These are phyloP conservation scores for Charanyca ferruginea DNA, from an alignment of 2,888 invertebrate genomes.

Conservation along the genomic window DNA sequence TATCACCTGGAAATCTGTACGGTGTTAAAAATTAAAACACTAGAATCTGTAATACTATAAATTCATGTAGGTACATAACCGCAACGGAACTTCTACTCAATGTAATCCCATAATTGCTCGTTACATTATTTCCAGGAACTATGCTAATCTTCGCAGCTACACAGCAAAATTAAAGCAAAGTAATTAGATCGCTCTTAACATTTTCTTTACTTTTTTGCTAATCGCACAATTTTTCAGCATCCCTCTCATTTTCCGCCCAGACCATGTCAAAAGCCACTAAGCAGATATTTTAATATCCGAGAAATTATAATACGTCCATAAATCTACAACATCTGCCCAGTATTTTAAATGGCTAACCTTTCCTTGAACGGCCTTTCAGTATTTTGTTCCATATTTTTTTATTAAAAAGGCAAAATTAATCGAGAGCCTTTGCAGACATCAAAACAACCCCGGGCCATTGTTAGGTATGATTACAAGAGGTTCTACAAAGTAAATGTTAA, in stretches of 20 bases:
- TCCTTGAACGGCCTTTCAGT: constrained; percentile 70
- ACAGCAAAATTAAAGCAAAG: constrained; percentile 42
- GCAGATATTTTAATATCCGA: constrained; percentile 68
- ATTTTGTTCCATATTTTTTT: constrained; percentile 79
- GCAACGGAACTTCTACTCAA: constrained; percentile 25
- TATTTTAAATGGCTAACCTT: constrained; percentile 78
- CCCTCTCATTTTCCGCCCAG: constrained; percentile 64
- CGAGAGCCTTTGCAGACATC: constrained; percentile 86
- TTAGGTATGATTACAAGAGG: constrained; percentile 87
- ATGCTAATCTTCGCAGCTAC: constrained; percentile 23
- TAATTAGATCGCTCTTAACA: constrained; percentile 60
- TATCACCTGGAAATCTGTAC: background rate
- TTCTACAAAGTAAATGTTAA: constrained; percentile 87
- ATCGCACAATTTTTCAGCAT: constrained; percentile 61
- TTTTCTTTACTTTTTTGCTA: constrained; percentile 61
- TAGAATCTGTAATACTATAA: constrained; percentile 1
- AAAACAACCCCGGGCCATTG: constrained; percentile 87
- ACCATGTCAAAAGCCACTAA: constrained; percentile 68
- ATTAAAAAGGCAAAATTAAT: constrained; percentile 87
- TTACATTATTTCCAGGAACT: constrained; percentile 39
- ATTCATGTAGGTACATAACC: background rate
- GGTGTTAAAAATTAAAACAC: background rate
- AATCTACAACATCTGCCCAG: constrained; percentile 75
- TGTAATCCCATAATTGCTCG: constrained; percentile 33
- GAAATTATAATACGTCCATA: constrained; percentile 69